phyloP scores from a whole-genome alignment of 2,888 invertebrate species.

The Ypsolopha sequella region DNA sequence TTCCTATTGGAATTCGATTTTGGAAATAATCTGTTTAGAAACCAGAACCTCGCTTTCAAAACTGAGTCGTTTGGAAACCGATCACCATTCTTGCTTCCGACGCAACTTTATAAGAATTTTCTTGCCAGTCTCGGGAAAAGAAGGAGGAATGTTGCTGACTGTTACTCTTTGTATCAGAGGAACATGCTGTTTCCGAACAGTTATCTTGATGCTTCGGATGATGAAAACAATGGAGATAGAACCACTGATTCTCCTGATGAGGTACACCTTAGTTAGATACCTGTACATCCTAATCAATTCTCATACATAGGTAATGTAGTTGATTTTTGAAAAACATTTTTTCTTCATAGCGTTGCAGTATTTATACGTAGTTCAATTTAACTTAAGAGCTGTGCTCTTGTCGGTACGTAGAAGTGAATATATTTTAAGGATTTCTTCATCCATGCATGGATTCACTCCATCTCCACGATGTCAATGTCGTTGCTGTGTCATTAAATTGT shows the following conservation, averaged over 20 bases:
- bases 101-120: conserved; percentile 84
- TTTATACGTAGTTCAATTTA: too few species aligned
- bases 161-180: conserved; percentile 59
- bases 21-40: conserved; percentile 47
- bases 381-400: too few species aligned
- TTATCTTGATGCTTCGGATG: conserved; percentile 55
- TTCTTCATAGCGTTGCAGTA: too few species aligned
- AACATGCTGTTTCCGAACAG: conserved; percentile 69
- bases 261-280: conserved; percentile 28
- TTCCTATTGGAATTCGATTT: conserved; percentile 60
- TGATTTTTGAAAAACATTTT: too few species aligned
- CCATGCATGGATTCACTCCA: too few species aligned
- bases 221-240: conserved; percentile 50
- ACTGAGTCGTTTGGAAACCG: conserved; percentile 43
- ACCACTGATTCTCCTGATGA: conserved; percentile 60
- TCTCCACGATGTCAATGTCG: too few species aligned
- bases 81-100: conserved; percentile 76
- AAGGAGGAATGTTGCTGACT: conserved; percentile 54
- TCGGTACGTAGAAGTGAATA: too few species aligned
- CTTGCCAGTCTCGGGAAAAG: conserved; percentile 74
- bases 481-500: too few species aligned
- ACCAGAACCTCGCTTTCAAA: conserved; percentile 49
- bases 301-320: too few species aligned
- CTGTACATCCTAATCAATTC: too few species aligned
- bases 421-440: too few species aligned